Base-by-base conservation (phyloP, 2,888 invertebrate species). In the Leptodirus hochenwartii region DNA sequence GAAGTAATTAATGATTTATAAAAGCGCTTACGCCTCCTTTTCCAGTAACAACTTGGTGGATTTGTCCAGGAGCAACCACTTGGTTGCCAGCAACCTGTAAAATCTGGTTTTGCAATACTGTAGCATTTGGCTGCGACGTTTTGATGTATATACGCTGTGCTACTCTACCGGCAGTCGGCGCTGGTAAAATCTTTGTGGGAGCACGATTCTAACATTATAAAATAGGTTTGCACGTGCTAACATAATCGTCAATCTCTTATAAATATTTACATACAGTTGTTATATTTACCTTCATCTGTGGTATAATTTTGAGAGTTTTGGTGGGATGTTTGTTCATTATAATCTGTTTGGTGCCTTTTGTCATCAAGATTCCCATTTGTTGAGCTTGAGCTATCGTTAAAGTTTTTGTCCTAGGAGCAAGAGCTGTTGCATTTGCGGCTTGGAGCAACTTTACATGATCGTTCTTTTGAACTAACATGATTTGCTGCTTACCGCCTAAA, bases 11-110 rank as follows among this genome's bases (percentile, higher is more conserved):
- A 24, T 10, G 10, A 9, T 10, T 13, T 6, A 13, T 15, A 26
- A 15, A 14, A 24, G 10, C 10, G 16, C 56, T 58, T 55, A 71
- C 71, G 40, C 73, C 74, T 56, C 72, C 69, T 9, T 74, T 72
- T 2, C 74, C 73, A 35, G 74, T 67, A 50, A 73, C 73, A 35
- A 77, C 69, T 46, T 73, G 74, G 52, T 76, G 74, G n/a, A 75
- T 53, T 46, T 73, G 56, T 17, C 53, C 53, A 5, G 46, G 37
- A 22, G 66, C 41, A 60, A 57, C 40, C 49, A 47, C 50, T 39
- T 43, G 46, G 29, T 17, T 20, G 11, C 50, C 48, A 11, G 47
- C 39, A 3, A 53, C 47, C 34, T 54, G 54, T 25, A 54, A 51
- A 15, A 54, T 38, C 32, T 54, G 54, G 3, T 46, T 49, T 41